Evolutionary conservation across 2,888 invertebrate genomes (phyloP).

Genomic region (Drosophila demipolita): DNA sequence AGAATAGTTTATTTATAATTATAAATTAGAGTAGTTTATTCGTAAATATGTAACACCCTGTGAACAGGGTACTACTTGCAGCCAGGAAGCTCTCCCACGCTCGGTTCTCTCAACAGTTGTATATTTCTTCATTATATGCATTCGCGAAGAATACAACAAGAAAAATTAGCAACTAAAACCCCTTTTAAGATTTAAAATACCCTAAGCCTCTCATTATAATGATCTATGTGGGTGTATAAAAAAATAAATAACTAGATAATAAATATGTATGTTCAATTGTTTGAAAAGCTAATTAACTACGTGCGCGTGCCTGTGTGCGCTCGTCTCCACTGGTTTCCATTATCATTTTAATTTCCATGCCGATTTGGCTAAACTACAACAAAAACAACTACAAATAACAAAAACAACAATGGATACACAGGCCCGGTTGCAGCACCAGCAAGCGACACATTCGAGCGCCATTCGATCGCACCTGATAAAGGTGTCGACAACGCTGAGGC

Average conservation of each 20-base stretch:
- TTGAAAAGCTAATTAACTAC: slow-evolving; percentile 57
- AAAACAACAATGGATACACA: slow-evolving; percentile 47
- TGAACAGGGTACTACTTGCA: background rate
- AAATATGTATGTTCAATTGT: slow-evolving; percentile 61
- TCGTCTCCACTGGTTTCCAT: slow-evolving; percentile 41
- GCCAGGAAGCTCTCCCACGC: background rate
- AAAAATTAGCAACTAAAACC: background rate
- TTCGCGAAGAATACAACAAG: background rate
- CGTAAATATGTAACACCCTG: background rate
- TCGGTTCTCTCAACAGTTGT: background rate
- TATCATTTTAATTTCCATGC: slow-evolving; percentile 46
- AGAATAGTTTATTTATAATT: background rate
- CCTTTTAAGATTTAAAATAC: background rate
- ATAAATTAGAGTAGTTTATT: background rate
- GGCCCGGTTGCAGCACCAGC: slow-evolving; percentile 67
- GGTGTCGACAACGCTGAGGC: slow-evolving; percentile 67
- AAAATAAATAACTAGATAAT: slow-evolving; percentile 16
- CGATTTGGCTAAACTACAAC: slow-evolving; percentile 42
- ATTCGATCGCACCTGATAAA: slow-evolving; percentile 79
- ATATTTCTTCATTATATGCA: background rate
- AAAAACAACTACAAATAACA: slow-evolving; percentile 13
- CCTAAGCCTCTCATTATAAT: background rate
- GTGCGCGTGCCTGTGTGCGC: slow-evolving; percentile 41
- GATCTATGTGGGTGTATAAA: slow-evolving; percentile 11
- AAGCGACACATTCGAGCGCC: slow-evolving; percentile 80